Evolutionary conservation across 2,113 vertebrate genomes (phyloP).

Genomic region (Ifrita kowaldi): DNA sequence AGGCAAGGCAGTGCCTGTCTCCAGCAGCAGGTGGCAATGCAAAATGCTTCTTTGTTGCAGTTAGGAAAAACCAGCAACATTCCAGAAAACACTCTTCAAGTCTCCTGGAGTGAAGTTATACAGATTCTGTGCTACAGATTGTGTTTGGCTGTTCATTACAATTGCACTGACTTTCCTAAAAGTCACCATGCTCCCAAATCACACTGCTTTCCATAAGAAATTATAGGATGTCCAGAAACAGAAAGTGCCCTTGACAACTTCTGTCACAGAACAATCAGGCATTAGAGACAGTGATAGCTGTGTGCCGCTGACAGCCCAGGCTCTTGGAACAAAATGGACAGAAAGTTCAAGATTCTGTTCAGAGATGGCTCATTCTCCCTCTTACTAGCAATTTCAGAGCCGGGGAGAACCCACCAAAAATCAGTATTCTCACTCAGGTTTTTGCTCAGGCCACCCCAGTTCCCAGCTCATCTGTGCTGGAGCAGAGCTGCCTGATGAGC

Average conservation of each 20-base stretch:
- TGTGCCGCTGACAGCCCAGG: not conserved
- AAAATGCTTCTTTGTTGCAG: not conserved
- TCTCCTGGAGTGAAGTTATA: not conserved
- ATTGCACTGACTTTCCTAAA: not conserved
- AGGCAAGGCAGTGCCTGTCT: not conserved
- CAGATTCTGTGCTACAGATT: not conserved
- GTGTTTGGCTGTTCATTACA: not conserved
- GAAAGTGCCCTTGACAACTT: not conserved
- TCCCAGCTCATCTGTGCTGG: not conserved
- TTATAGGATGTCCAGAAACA: not conserved
- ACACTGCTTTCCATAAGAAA: not conserved
- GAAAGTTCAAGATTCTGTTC: not conserved
- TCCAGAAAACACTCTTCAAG: conserved; percentile 41
- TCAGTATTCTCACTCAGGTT: not conserved
- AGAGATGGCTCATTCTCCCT: not conserved
- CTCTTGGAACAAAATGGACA: not conserved
- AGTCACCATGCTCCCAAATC: not conserved
- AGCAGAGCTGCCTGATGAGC: not conserved
- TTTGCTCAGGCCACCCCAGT: not conserved
- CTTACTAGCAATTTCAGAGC: not conserved
- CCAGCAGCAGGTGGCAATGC: conserved; percentile 69
- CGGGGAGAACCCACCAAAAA: not conserved
- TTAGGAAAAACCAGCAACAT: not conserved
- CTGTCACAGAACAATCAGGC: not conserved
- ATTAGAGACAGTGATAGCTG: not conserved